These are phyloP conservation scores for Danio jaintianensis DNA, from an alignment of 2,797 vertebrate genomes.

Conservation along the genomic window DNA sequence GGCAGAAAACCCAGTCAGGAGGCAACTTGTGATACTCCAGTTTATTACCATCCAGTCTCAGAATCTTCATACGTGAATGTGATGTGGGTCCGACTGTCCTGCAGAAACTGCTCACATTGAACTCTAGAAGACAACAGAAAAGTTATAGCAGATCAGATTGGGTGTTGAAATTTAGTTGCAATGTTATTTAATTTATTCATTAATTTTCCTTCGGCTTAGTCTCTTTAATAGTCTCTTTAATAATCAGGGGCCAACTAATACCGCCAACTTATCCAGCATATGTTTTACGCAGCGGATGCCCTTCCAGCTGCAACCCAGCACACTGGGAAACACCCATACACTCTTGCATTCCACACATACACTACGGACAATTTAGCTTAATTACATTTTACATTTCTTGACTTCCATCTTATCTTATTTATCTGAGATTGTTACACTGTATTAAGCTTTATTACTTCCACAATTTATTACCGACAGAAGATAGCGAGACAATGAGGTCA, in stretches of 20 bases:
- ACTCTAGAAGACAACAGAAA: slow-evolving; percentile 68
- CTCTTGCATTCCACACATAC: too few relatives aligned
- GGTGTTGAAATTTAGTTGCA: not conserved
- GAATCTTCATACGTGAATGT: slow-evolving; percentile 78
- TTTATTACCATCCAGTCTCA: slow-evolving; percentile 81
- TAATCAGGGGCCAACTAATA: too few relatives aligned
- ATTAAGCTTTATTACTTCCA: not conserved
- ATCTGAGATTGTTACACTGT: not conserved
- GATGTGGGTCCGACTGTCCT: slow-evolving; percentile 72
- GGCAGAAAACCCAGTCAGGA: slow-evolving; percentile 78
- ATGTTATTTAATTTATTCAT: too few relatives aligned
- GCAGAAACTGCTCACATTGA: slow-evolving; percentile 81
- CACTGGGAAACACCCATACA: too few relatives aligned
- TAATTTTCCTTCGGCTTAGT: too few relatives aligned
- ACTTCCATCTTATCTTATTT: not conserved
- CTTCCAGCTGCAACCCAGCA: too few relatives aligned
- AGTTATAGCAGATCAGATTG: slow-evolving; percentile 3
- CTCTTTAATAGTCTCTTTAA: too few relatives aligned
- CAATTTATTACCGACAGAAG: not conserved
- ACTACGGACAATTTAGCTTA: too few relatives aligned
- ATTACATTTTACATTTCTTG: not conserved
- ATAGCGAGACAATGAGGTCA: slow-evolving; percentile 3
- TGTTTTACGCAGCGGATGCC: too few relatives aligned
- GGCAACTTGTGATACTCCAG: slow-evolving; percentile 75
- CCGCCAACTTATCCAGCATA: too few relatives aligned